These are phyloP conservation scores for Epinephelus cyanopodus DNA, from an alignment of 2,113 vertebrate genomes.

Conservation along the genomic window DNA sequence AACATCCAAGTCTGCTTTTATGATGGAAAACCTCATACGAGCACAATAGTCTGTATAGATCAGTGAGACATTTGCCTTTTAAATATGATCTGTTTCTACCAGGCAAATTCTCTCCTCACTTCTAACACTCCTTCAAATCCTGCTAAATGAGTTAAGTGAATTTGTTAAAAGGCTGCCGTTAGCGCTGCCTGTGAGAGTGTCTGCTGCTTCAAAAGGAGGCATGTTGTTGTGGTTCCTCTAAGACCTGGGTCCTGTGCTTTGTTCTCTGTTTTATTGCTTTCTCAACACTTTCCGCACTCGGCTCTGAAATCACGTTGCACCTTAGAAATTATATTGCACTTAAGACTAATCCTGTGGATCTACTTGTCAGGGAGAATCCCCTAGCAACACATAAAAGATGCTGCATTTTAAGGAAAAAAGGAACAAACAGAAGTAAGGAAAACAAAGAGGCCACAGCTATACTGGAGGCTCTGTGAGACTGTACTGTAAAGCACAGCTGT, in stretches of 20 bases:
- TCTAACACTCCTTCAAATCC: slow-evolving; percentile 37
- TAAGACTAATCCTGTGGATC: slow-evolving; percentile 65
- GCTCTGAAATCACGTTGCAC: slow-evolving; percentile 38
- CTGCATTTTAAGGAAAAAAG: slow-evolving; percentile 41
- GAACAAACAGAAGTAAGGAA: slow-evolving; percentile 19
- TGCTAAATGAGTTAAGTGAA: slow-evolving; percentile 57
- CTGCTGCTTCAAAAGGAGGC: slow-evolving; percentile 45
- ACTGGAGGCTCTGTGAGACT: not conserved
- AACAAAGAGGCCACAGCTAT: not conserved
- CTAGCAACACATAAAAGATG: slow-evolving; percentile 51
- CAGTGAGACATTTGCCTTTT: slow-evolving; percentile 43
- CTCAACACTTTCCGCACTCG: slow-evolving; percentile 37
- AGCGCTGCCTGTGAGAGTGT: slow-evolving; percentile 29
- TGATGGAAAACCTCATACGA: slow-evolving; percentile 4
- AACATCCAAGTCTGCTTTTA: slow-evolving; percentile 19
- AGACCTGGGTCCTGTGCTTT: slow-evolving; percentile 46
- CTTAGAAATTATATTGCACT: slow-evolving; percentile 59
- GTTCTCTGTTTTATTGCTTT: slow-evolving; percentile 59
- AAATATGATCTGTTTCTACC: slow-evolving; percentile 40
- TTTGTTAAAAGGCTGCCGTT: slow-evolving; percentile 59
- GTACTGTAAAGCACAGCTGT: not conserved
- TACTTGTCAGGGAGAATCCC: slow-evolving; percentile 64
- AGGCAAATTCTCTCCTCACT: not conserved
- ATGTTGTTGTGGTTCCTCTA: slow-evolving; percentile 39
- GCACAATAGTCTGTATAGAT: slow-evolving; percentile 35